Base-by-base conservation (phyloP, 2,797 vertebrate genomes). In the Falco rusticolus region DNA sequence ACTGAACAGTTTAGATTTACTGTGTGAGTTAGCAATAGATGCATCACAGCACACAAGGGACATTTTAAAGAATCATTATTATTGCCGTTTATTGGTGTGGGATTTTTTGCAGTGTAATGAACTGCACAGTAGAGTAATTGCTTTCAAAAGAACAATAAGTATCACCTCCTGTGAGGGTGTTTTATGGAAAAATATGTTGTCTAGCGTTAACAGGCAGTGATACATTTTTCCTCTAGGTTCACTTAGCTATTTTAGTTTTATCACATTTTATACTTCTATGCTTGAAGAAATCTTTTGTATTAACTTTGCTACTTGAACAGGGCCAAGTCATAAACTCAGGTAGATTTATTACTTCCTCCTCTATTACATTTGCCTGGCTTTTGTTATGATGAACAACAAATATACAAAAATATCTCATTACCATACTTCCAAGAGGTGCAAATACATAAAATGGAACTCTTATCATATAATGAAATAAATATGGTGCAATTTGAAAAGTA, bases 11-110 rank as follows among this genome's bases (percentile, higher is more conserved):
- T 93, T 84, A 92, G 90, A 87, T 92, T 97, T 97, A 91, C 81
- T 93, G 41, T 87, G 47, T 50, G 84, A 94, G 88, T 64, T 75
- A 95, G 63, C 63, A 93, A 71, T 75, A 96, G 95, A 95, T 94
- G 74, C 43, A 92, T 93, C 90, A 85, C 53, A 90, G 79, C 66
- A 56, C 91, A 79, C 81, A 60, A 59, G 93, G 91, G 93, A 91
- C 86, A 85, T 18, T 95, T 97, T 92, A 95, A 90, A 84, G 63
- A 86, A 93, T 93, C 60, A 86, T 93, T 97, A 92, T 96, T 97
- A 89, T 92, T 96, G 69, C 63, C 94, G 57, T 95, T 97, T 96
- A 95, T 95, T 93, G 71, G 76, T 91, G 74, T 69, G 68, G 5
- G 2, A 48, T 84, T 94, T 91, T 91, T 96, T 96, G 70, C 80